A percentile compares a stretch with the other conserved stretches of the same genome.
phyloP scores from a whole-genome alignment of 2,113 vertebrate genomes.

The Rhagologus leucostigma region DNA sequence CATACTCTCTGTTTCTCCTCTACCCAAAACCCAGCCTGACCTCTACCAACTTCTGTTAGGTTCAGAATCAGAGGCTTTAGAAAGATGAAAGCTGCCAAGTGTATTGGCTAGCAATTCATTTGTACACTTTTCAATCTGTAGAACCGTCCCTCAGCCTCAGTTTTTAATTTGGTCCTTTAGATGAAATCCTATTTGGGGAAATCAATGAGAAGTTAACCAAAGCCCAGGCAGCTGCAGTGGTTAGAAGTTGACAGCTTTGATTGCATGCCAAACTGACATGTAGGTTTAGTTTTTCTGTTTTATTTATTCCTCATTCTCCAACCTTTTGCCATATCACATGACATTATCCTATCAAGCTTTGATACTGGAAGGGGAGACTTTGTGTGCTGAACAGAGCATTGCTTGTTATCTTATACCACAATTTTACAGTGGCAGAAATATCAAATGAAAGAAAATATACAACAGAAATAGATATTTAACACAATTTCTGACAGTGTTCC shows the following conservation, averaged over 20 bases:
- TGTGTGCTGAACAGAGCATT: not conserved
- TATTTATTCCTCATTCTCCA: not conserved
- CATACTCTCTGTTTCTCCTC: not conserved
- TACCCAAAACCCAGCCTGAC: not conserved
- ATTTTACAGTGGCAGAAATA: slow-evolving; percentile 14
- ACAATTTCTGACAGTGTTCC: slow-evolving; percentile 18
- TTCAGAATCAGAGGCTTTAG: not conserved
- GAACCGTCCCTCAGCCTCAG: not conserved
- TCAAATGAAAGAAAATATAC: not conserved
- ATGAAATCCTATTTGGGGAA: slow-evolving; percentile 58
- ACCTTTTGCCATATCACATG: not conserved
- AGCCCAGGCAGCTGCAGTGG: slow-evolving; percentile 33
- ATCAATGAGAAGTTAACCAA: slow-evolving; percentile 64
- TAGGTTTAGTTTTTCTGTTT: slow-evolving; percentile 25
- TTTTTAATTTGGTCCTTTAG: slow-evolving; percentile 63
- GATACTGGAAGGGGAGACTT: not conserved
- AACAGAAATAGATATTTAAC: not conserved
- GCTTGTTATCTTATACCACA: slow-evolving; percentile 19
- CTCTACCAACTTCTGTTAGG: not conserved
- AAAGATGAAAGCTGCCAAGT: slow-evolving; percentile 34
- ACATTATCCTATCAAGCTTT: not conserved
- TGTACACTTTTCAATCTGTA: slow-evolving; percentile 62
- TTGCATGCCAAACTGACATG: slow-evolving; percentile 12
- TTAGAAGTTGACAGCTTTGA: slow-evolving; percentile 44
- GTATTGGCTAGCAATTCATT: slow-evolving; percentile 38